Conservation (phyloP, 2,888 invertebrate species). For the Chorisops tibialis region DNA sequence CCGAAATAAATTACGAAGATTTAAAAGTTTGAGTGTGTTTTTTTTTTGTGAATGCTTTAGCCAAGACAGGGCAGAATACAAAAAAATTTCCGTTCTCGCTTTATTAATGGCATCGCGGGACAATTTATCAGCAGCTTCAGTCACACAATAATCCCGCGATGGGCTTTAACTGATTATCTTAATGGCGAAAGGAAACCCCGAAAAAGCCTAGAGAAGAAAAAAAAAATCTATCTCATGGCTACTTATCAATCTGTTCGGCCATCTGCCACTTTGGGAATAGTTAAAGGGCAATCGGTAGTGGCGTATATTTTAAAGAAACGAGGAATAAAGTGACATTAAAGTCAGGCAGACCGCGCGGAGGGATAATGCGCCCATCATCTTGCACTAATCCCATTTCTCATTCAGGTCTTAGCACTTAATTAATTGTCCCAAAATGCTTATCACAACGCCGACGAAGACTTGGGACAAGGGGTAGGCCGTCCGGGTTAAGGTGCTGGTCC, state of each 20-base stretch:
- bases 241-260: conserved; percentile 6
- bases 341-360: neutral
- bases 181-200: neutral
- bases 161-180: conserved; percentile 1
- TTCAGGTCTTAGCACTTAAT: conserved; percentile 29
- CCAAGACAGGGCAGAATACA: too few species aligned
- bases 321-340: conserved; percentile 4
- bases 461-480: neutral
- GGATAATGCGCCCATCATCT: conserved; percentile 13
- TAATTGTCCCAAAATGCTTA: conserved; percentile 24
- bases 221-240: neutral
- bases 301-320: neutral
- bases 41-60: too few species aligned
- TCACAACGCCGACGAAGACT: too few species aligned
- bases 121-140: neutral
- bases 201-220: too few species aligned
- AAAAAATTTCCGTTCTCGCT: neutral
- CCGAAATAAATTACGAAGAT: too few species aligned
- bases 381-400: conserved; percentile 26
- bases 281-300: neutral
- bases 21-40: too few species aligned
- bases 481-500: neutral
- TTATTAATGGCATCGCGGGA: neutral
- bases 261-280: conserved; percentile 1
- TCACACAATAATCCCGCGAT: neutral